Evolutionary conservation across 1,140 invertebrate genomes (phyloP), one percentile per base, ranked within the genome.

Genomic region (Drosophila subobscura): DNA sequence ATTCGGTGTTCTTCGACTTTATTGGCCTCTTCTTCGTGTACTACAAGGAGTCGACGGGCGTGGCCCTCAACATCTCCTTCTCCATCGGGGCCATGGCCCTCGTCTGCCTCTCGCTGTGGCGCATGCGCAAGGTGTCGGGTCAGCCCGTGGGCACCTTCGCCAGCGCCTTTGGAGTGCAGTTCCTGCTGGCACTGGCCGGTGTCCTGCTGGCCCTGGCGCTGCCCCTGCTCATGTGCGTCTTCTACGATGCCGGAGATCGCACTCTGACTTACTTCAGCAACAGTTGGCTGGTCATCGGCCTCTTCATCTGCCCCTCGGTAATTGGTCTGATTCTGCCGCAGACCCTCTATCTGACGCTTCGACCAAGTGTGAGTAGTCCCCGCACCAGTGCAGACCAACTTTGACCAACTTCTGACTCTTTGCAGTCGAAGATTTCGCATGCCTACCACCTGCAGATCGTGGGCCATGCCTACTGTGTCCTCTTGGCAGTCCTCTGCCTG

Each of bases 1-100:
- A 94, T 72, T 92, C 95, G 52, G 94, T 96, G 1, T 97, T 95
- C 88, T 97, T 96, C 91, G 96, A 97, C 90, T 93, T 96, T 70
- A 79, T 97, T 25, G 96, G 96, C 5, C 92, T 94, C 7, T 95
- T 95, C 75, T 94, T 97, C 45, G 89, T 95, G 25, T 89, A 93
- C 64, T 95, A 94, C 92, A 92, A 93, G 16, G 93, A 94, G 80
- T 89, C 92, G 20, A 88, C 93, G 6, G 93, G 93, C 2, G 91
- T 92, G 64, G 81, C 93, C 65, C 90, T 95, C 16, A 95, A 95
- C 90, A 66, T 93, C 41, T 66, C 83, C 68, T 92, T 93, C 76
- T 92, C 94, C 70, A 90, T 93, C 42, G 89, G 93, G 0, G 47
- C 59, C 5, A 47, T 86, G 4, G 4, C 66, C 55, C 92, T 92